These are phyloP conservation scores for pig (Sus scrofa) DNA, from an alignment of 2,113 vertebrate genomes.

Conservation along the genomic window T2T-Sscrofa CM000819.6:128499001-128499500, in stretches of 20 bases:
- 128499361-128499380: not conserved
- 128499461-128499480: too few relatives aligned
- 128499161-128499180: not conserved
- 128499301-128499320: not conserved
- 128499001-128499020: not conserved
- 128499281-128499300: not conserved
- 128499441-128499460: too few relatives aligned
- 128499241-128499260: not conserved
- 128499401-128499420: not conserved
- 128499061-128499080: not conserved
- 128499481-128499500: too few relatives aligned
- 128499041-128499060: not conserved
- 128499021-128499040: not conserved
- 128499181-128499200: not conserved
- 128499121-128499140: not conserved
- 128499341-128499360: not conserved
- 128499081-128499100: not conserved
- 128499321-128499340: not conserved
- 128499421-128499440: not conserved
- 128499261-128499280: not conserved
- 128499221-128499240: not conserved
- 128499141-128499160: rapidly evolving
- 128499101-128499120: not conserved
- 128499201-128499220: not conserved
- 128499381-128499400: not conserved